Percentiles rank a stretch among this genome's conserved stretches.
These are phyloP conservation scores for Cosmopolites sordidus DNA, from an alignment of 2,888 invertebrate genomes.

Conservation along the genomic window DNA sequence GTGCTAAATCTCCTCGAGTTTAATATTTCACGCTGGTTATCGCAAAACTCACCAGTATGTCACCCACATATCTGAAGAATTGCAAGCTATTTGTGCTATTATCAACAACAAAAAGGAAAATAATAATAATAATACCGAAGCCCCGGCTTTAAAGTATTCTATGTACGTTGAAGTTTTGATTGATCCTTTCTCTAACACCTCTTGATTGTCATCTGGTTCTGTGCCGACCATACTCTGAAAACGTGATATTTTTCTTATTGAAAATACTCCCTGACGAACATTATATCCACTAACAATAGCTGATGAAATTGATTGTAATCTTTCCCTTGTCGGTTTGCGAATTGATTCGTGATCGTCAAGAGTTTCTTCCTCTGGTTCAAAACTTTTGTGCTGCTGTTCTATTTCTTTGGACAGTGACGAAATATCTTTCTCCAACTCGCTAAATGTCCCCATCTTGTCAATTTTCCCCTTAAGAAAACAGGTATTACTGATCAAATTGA, in stretches of 20 bases:
- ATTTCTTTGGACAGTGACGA: constrained; percentile 27
- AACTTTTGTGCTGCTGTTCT: constrained; percentile 29
- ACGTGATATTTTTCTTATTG: background rate
- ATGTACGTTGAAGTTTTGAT: constrained; percentile 60
- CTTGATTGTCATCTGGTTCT: constrained; percentile 57
- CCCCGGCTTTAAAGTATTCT: constrained; percentile 68
- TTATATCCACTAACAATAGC: constrained; percentile 35
- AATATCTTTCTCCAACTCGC: constrained; percentile 51
- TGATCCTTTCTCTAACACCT: constrained; percentile 62
- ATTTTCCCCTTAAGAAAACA: constrained; percentile 66
- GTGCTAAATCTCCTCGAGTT: too few relatives aligned
- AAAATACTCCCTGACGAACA: background rate
- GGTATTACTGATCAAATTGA: too few relatives aligned
- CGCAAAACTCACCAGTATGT: constrained; percentile 66
- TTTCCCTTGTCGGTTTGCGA: constrained; percentile 21
- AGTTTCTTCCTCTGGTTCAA: constrained; percentile 21
- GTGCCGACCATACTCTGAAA: constrained; percentile 30
- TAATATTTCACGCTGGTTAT: too few relatives aligned
- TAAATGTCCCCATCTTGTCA: constrained; percentile 55
- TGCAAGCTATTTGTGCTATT: constrained; percentile 65
- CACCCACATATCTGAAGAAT: constrained; percentile 73
- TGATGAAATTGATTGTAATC: constrained; percentile 38
- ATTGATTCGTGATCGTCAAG: constrained; percentile 26
- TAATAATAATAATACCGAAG: constrained; percentile 53
- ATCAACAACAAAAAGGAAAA: constrained; percentile 56